phyloP scores from a whole-genome alignment of 2,797 vertebrate species.

The Pyrocephalus nanus region DNA sequence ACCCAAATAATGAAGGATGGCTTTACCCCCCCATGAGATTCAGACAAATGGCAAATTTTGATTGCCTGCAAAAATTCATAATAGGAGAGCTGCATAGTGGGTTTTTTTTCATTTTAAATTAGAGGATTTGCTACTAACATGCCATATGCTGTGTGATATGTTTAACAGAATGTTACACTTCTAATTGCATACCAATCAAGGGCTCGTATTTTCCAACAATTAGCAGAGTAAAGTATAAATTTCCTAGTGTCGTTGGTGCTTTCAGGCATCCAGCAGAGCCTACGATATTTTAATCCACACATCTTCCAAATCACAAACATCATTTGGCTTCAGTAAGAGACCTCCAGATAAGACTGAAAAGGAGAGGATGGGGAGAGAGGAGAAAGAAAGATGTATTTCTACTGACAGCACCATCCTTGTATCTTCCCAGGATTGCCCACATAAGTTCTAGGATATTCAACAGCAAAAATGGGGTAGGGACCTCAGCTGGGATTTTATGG shows the following conservation, averaged over 20 bases:
- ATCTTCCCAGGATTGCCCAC: background rate
- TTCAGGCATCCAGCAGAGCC: slow-evolving; percentile 24
- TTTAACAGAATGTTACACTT: slow-evolving; percentile 70
- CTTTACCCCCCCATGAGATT: slow-evolving; percentile 17
- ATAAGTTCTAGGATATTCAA: background rate
- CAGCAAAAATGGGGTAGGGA: background rate
- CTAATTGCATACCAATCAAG: slow-evolving; percentile 70
- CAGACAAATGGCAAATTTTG: slow-evolving; percentile 28
- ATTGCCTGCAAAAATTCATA: slow-evolving; percentile 22
- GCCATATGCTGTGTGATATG: slow-evolving; percentile 68
- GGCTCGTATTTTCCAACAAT: slow-evolving; percentile 67
- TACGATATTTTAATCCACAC: slow-evolving; percentile 27
- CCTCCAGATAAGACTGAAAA: background rate
- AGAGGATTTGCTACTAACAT: slow-evolving; percentile 59
- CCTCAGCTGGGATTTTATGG: background rate
- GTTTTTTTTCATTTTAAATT: slow-evolving; percentile 48
- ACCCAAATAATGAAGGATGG: slow-evolving; percentile 6
- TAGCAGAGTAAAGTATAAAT: slow-evolving; percentile 56
- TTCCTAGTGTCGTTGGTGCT: background rate
- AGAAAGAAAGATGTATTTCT: background rate
- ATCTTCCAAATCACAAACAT: background rate
- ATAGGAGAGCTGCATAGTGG: background rate
- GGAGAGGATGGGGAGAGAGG: background rate
- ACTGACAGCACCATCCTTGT: background rate
- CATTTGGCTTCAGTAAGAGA: background rate